A percentile compares a stretch with the other conserved stretches of the same genome.
phyloP scores from a whole-genome alignment of 2,797 vertebrate genomes.

The Melanotaenia pygmaea region DNA sequence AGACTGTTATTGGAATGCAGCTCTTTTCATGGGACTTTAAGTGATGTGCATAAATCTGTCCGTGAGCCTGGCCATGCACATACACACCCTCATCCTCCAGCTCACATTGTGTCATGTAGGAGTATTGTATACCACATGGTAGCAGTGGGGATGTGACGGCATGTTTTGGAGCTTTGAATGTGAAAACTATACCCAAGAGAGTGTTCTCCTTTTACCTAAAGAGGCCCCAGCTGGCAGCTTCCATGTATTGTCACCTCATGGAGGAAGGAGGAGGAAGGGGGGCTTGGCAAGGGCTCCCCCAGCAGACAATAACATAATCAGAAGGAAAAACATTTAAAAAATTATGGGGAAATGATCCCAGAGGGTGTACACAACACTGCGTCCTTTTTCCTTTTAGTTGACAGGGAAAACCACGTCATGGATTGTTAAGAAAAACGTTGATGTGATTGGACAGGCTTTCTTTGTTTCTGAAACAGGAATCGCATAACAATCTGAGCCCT shows the following conservation, averaged over 20 bases:
- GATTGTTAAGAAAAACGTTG: conserved; percentile 15
- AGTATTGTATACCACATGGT: conserved; percentile 54
- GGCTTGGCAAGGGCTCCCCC: conserved; percentile 39
- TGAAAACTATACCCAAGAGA: conserved; percentile 71
- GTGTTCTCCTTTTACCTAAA: conserved; percentile 48
- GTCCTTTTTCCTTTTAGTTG: conserved; percentile 42
- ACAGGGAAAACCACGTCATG: conserved; percentile 40
- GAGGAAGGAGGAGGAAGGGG: background rate
- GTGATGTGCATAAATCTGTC: conserved; percentile 59
- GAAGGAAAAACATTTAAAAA: conserved; percentile 42
- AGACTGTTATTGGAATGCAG: conserved; percentile 55
- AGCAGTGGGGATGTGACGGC: conserved; percentile 69
- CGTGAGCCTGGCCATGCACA: conserved; percentile 19
- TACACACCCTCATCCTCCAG: conserved; percentile 68
- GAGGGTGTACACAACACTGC: conserved; percentile 33
- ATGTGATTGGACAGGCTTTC: conserved; percentile 32
- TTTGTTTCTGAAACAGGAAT: conserved; percentile 20
- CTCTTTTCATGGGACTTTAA: conserved; percentile 50
- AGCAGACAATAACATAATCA: conserved; percentile 51
- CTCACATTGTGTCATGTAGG: conserved; percentile 54
- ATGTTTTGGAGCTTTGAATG: conserved; percentile 64
- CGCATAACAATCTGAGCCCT: conserved; percentile 14
- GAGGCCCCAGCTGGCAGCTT: conserved; percentile 63
- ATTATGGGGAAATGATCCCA: conserved; percentile 39
- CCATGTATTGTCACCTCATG: conserved; percentile 64